Conservation (phyloP, 2,113 vertebrate species). For the Phyllopteryx taeniolatus region DNA sequence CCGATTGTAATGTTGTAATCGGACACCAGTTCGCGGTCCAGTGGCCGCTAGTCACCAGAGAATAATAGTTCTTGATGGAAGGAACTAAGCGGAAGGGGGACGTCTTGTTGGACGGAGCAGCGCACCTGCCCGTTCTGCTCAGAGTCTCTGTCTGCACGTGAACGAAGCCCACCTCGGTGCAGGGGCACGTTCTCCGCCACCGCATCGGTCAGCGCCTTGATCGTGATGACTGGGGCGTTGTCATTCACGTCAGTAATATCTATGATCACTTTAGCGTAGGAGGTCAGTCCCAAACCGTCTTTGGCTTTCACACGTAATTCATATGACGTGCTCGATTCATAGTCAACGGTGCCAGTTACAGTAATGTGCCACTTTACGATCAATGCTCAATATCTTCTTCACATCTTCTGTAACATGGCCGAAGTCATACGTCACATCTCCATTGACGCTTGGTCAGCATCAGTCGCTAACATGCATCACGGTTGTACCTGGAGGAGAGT, state of each 20-base stretch:
- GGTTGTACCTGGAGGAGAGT: constrained; percentile 29
- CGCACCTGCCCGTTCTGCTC: too few relatives aligned
- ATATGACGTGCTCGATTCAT: constrained; percentile 67
- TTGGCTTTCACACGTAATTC: constrained; percentile 76
- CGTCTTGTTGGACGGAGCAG: too few relatives aligned
- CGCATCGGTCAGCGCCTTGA: constrained; percentile 54
- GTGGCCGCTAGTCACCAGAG: too few relatives aligned
- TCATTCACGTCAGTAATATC: constrained; percentile 75
- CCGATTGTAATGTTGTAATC: too few relatives aligned
- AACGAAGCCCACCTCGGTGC: too few relatives aligned
- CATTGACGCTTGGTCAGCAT: constrained; percentile 74
- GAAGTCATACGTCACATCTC: constrained; percentile 74
- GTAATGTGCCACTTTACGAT: constrained; percentile 63
- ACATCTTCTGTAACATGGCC: constrained; percentile 61
- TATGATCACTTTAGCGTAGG: constrained; percentile 70
- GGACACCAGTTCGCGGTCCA: too few relatives aligned
- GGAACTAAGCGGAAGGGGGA: too few relatives aligned
- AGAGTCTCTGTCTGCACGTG: too few relatives aligned
- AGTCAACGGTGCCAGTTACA: constrained; percentile 67
- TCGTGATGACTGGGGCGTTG: constrained; percentile 67
- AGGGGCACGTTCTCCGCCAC: too few relatives aligned
- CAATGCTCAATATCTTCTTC: constrained; percentile 62
- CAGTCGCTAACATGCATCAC: constrained; percentile 72
- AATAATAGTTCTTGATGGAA: too few relatives aligned
- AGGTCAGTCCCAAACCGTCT: constrained; percentile 67